Base-by-base conservation (phyloP, 2,113 vertebrate genomes). In the Microcebus ravelobensis region DNA sequence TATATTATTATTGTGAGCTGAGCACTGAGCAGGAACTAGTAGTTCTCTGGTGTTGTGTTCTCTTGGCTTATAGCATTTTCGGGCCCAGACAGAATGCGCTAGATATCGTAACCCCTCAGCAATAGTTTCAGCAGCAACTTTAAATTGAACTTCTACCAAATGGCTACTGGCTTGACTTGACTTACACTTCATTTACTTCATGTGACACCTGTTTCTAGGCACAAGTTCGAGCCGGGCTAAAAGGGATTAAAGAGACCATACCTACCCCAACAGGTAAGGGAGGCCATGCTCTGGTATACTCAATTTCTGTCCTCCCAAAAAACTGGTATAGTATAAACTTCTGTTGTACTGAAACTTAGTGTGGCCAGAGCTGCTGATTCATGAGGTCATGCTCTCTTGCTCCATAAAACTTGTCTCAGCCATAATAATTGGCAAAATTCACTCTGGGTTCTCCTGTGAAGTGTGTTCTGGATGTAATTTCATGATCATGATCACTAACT, bases 151-250 rank as follows among this genome's bases (percentile, higher is more conserved):
- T 52, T 82, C 88, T 91, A 57, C 65, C 21, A 39, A 18, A 11
- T 7, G 92, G 39, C 31, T 5, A 70, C 55, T 21, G 0, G 18
- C 0, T 7, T 11, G 31, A 34, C 48, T 48, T 77, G 25, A 87
- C 86, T 59, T 96, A 17, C 17, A 13, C 36, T 39, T n/a, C 1
- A 1, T 39, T 84, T 5, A 18, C 70, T 55, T 55, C 17, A 79
- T 55, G 0, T 2, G 29, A 63, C 9, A 13, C 68, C 82, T 97
- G 86, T 52, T 97, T 96, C 85, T 82, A 99, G 98, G 98, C 98
- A 92, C 98, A 98, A 18, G 90, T 98, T 57, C 97, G 97, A 95
- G 98, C 97, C 63, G 98, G 98, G 34, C 34, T 93, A 68, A 96
- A 97, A 61, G 83, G 74, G 90, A 85, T n/a, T 52, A 76, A 2